Evolutionary conservation across 2,113 vertebrate genomes (phyloP), one percentile per base, ranked within the genome.

Genomic region (Hippocampus guttulatus): DNA sequence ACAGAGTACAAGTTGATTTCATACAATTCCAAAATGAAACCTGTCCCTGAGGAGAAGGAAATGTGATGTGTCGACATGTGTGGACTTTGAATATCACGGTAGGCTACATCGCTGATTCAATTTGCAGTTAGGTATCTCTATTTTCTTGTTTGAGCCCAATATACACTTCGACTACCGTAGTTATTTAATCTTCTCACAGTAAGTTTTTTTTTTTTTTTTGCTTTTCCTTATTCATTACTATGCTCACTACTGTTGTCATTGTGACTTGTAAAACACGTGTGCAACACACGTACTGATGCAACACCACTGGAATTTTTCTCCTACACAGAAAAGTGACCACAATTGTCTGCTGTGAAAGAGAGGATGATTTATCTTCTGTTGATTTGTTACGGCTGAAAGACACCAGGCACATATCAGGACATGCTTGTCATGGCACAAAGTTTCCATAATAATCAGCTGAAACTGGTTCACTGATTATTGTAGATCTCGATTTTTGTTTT

Each of bases 361-460:
- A 65, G n/a, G 9, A n/a, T 45, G 20, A 41, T 65, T 45, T 27
- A 65, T 65, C 41, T 65, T 65, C 12, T 23, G 41, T 45, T 64
- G 20, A 63, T 63, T 41, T 21, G 62, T 43, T 64, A 64, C 38
- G 4, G 62, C 62, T 64, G 38, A 40, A 41, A 43, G 38, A 64
- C 38, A 64, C 43, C 38, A 41, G 40, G n/a, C n/a, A n/a, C 11
- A 5, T 7, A 25, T 41, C 38, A 18, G 8, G 62, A 43, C 62
- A 64, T 64, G 41, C 63, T 47, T 65, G 63, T 45, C 63, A 45
- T 65, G 41, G 23, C 63, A 9, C n/a, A 45, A 41, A 45, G 12
- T 5, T 8, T 47, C n/a, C n/a, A 45, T 45, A 47, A 65, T 65
- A 45, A 45, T 65, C 63, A 65, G 27, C 5, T 3, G 12, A 65